phyloP scores from a whole-genome alignment of 1,140 invertebrate species.

The Gryllus bimaculatus region DNA sequence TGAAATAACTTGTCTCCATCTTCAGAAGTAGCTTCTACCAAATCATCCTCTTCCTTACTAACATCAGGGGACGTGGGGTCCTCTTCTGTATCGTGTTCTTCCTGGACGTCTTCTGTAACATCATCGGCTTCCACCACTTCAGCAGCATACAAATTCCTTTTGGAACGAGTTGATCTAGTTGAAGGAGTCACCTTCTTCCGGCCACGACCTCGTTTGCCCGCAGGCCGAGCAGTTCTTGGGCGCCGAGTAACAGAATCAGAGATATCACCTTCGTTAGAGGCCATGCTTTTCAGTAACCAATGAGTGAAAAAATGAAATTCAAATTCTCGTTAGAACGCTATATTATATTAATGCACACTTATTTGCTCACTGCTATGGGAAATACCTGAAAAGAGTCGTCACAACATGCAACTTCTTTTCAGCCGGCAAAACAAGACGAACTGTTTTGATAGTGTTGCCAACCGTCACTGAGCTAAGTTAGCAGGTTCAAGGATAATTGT shows the following conservation, averaged over 20 bases:
- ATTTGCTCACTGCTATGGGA: not conserved
- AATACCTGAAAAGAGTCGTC: not conserved
- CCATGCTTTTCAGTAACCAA: not conserved
- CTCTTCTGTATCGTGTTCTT: not conserved
- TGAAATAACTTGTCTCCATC: not conserved
- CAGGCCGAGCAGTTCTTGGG: not conserved
- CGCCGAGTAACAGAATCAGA: not conserved
- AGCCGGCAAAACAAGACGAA: not conserved
- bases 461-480: not conserved
- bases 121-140: not conserved
- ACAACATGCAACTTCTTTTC: not conserved
- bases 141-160: not conserved
- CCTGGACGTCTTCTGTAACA: not conserved
- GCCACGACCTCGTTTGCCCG: not conserved
- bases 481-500: too few relatives aligned
- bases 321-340: not conserved
- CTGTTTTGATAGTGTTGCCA: constrained; percentile 4
- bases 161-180: not conserved
- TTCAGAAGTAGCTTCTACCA: not conserved
- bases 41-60: not conserved
- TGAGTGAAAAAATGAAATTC: not conserved
- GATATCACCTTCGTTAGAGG: not conserved
- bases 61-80: not conserved
- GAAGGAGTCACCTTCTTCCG: not conserved
- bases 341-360: not conserved